Evolutionary conservation across 2,797 vertebrate genomes (phyloP).

Genomic region (Mormyrops boulengeri): DNA sequence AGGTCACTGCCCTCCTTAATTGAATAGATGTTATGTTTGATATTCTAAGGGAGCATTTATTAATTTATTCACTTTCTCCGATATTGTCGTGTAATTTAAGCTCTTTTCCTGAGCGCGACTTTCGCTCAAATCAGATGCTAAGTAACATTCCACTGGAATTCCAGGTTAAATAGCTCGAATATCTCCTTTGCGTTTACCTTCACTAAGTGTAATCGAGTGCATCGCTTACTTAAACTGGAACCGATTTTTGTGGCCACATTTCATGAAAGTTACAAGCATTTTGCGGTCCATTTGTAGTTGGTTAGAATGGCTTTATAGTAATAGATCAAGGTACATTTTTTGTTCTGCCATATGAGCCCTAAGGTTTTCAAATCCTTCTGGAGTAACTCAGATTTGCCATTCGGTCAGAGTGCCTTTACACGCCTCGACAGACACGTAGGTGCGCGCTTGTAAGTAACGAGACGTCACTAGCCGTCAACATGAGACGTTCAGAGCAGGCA

Average conservation of each 20-base stretch:
- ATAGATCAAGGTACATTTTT: not conserved
- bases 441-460: not conserved
- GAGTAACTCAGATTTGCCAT: not conserved
- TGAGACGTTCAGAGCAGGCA: not conserved
- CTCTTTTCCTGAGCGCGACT: slow-evolving; percentile 33
- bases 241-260: not conserved
- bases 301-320: not conserved
- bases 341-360: not conserved
- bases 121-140: slow-evolving; percentile 19
- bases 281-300: not conserved
- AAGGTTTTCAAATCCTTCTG: not conserved
- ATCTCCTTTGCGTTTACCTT: not conserved
- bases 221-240: not conserved
- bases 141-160: slow-evolving; percentile 34
- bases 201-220: not conserved
- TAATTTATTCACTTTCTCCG: slow-evolving; percentile 51
- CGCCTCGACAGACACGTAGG: not conserved
- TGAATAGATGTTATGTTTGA: slow-evolving; percentile 4
- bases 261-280: not conserved
- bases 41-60: slow-evolving; percentile 8
- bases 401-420: not conserved
- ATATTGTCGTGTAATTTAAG: slow-evolving; percentile 53
- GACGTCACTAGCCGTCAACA: not conserved
- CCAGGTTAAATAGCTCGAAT: not conserved
- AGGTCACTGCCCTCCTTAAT: not conserved